Percentiles rank a stretch among this genome's conserved stretches.
Evolutionary conservation across 2,797 vertebrate genomes (phyloP).

Genomic region (Neopelma chrysocephalum): DNA sequence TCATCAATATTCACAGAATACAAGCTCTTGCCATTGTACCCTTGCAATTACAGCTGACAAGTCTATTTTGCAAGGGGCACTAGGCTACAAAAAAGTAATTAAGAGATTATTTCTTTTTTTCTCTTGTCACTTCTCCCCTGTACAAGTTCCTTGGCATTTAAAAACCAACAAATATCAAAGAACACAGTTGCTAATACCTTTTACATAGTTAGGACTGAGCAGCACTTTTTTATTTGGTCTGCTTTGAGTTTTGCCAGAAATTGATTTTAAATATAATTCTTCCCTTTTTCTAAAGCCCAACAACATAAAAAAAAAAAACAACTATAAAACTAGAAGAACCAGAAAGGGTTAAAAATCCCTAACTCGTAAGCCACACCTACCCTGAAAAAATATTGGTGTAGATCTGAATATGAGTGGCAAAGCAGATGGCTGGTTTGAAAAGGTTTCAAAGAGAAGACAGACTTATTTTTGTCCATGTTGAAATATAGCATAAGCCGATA

Average conservation of each 20-base stretch:
- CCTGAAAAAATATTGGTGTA: slow-evolving; percentile 47
- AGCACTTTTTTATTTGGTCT: not conserved
- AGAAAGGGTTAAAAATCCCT: not conserved
- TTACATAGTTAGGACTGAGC: not conserved
- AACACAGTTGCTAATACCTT: not conserved
- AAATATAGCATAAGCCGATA: slow-evolving; percentile 59
- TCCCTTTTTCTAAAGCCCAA: not conserved
- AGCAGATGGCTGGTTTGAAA: slow-evolving; percentile 60
- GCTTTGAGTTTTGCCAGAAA: not conserved
- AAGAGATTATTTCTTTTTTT: not conserved
- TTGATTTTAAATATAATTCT: not conserved
- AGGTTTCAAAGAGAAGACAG: slow-evolving; percentile 59
- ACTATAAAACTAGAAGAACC: not conserved
- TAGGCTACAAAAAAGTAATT: not conserved
- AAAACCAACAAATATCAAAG: not conserved
- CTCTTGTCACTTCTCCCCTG: not conserved
- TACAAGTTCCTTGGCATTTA: not conserved
- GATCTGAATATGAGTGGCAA: slow-evolving; percentile 42
- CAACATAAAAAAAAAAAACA: not conserved
- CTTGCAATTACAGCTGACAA: not conserved
- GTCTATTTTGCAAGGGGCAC: not conserved
- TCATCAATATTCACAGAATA: not conserved
- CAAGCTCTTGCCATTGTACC: not conserved
- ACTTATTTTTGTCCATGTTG: slow-evolving; percentile 56
- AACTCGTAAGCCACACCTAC: not conserved